These are phyloP conservation scores for Sussaba pulchella DNA, from an alignment of 2,888 invertebrate species.

Conservation along the genomic window DNA sequence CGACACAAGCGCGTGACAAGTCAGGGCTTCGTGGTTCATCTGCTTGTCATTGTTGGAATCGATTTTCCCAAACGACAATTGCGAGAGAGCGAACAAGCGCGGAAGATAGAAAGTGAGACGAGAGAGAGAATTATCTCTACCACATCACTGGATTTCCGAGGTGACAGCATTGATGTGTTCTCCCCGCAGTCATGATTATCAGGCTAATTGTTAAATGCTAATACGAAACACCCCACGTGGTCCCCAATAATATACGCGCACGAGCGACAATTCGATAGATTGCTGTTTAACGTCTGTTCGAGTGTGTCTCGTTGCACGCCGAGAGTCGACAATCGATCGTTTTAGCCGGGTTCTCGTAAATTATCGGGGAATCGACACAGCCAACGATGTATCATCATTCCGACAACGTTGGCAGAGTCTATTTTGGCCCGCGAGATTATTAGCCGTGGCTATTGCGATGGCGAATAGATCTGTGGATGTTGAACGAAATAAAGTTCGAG, in stretches of 20 bases:
- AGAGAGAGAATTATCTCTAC: background rate
- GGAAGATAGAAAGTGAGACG: slow-evolving; percentile 12
- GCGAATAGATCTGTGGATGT: slow-evolving; percentile 20
- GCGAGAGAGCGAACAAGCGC: background rate
- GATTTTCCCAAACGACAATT: slow-evolving; percentile 24
- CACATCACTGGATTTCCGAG: slow-evolving; percentile 7
- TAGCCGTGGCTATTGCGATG: background rate
- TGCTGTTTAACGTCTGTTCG: background rate
- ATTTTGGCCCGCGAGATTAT: slow-evolving; percentile 32
- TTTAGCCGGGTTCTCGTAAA: slow-evolving; percentile 11
- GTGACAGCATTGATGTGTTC: slow-evolving; percentile 21
- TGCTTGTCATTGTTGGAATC: slow-evolving; percentile 26
- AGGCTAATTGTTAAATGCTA: slow-evolving; percentile 58
- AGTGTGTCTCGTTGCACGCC: background rate
- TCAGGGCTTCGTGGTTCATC: slow-evolving; percentile 28
- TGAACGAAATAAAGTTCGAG: slow-evolving; percentile 31
- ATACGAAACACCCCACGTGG: slow-evolving; percentile 30
- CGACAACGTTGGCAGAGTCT: slow-evolving; percentile 16
- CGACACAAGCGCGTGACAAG: slow-evolving; percentile 39
- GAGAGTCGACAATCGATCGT: slow-evolving; percentile 42
- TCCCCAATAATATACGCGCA: background rate
- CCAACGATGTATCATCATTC: slow-evolving; percentile 30
- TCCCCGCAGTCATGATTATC: slow-evolving; percentile 23
- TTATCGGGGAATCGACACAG: slow-evolving; percentile 27
- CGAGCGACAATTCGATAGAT: slow-evolving; percentile 39